Percentiles rank a stretch among this genome's conserved stretches.
Evolutionary conservation across 1,140 invertebrate species (phyloP).

Genomic region (Globodera rostochiensis): DNA sequence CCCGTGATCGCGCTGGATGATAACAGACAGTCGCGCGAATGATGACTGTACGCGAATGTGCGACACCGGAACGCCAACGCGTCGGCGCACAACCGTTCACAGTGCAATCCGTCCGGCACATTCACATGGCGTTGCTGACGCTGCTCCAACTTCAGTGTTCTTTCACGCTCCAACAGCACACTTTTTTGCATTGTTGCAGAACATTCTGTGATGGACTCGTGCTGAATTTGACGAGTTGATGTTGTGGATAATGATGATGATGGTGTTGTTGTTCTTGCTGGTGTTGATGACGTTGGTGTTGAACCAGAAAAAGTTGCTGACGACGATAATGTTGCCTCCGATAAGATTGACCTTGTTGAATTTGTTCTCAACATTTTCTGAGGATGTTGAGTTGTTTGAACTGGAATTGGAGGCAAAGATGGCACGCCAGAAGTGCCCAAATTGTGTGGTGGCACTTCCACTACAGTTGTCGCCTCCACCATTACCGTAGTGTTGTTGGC

Average conservation of each 20-base stretch:
- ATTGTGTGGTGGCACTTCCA: too few species aligned
- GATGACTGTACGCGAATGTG: slow-evolving; percentile 48
- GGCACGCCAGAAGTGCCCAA: too few species aligned
- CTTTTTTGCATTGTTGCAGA: slow-evolving; percentile 15
- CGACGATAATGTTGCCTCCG: background rate
- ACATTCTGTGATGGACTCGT: slow-evolving; percentile 17
- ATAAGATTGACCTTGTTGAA: background rate
- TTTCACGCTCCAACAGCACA: slow-evolving; percentile 39
- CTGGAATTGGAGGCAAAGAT: too few species aligned
- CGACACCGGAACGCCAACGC: slow-evolving; percentile 38
- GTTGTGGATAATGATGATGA: background rate
- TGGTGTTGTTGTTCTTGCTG: slow-evolving; percentile 15
- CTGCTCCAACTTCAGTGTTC: slow-evolving; percentile 49
- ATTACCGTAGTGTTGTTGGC: too few species aligned
- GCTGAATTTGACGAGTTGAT: background rate
- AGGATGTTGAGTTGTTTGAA: too few species aligned
- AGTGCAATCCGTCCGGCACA: slow-evolving; percentile 43
- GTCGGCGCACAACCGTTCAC: slow-evolving; percentile 42
- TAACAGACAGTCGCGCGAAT: slow-evolving; percentile 45
- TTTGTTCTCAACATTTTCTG: too few species aligned
- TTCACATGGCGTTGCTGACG: slow-evolving; percentile 55
- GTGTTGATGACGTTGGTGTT: background rate
- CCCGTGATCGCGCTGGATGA: slow-evolving; percentile 39
- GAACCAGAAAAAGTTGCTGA: background rate
- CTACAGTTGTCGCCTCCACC: too few species aligned